phyloP scores from a whole-genome alignment of 2,113 vertebrate species.

The Trogon melanurus region DNA sequence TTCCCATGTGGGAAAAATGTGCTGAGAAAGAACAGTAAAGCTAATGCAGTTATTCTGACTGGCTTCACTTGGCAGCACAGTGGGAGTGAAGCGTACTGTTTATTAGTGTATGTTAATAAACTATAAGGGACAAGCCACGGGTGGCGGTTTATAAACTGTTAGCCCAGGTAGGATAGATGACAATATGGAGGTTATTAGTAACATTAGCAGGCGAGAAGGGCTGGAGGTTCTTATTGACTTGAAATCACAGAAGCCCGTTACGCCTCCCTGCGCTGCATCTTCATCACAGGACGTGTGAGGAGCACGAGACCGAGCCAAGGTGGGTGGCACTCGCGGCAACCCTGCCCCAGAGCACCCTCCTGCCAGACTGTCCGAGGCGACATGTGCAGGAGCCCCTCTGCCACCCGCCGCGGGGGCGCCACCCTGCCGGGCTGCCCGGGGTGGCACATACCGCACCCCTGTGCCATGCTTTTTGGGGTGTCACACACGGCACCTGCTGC shows the following conservation, averaged over 20 bases:
- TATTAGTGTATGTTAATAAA: conserved; percentile 80
- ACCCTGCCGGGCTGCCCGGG: not conserved
- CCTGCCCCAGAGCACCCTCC: not conserved
- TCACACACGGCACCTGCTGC: fast-evolving
- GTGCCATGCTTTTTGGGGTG: fast-evolving
- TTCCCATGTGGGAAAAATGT: conserved; percentile 76
- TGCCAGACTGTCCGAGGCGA: not conserved
- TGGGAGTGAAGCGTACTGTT: conserved; percentile 61
- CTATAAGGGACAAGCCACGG: conserved; percentile 57
- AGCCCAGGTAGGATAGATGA: conserved; percentile 60
- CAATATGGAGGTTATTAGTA: conserved; percentile 5
- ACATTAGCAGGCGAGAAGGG: not conserved
- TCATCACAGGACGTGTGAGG: fast-evolving
- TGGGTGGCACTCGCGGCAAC: not conserved
- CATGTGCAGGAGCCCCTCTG: not conserved
- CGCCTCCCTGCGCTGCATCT: not conserved
- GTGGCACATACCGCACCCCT: not conserved
- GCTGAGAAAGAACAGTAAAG: conserved; percentile 71
- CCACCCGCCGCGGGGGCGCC: not conserved
- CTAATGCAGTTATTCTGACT: conserved; percentile 58
- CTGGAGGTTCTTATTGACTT: not conserved
- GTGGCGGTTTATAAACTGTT: conserved; percentile 34
- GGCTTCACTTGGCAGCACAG: conserved; percentile 58
- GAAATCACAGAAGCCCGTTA: fast-evolving
- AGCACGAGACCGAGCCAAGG: not conserved